Base-by-base conservation (phyloP, 1,140 invertebrate species). In the Ericerus pela region DNA sequence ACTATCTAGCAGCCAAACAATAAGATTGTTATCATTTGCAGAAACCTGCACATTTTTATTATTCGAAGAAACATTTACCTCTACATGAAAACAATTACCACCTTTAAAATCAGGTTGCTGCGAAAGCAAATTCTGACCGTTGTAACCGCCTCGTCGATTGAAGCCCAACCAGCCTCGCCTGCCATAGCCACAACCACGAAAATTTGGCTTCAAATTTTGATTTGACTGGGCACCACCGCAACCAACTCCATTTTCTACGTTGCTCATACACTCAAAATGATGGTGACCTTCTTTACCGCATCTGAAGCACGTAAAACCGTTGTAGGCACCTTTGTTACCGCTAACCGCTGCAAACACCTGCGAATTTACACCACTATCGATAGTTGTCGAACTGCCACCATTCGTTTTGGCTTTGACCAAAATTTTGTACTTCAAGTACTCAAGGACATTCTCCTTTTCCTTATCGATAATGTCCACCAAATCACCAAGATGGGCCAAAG, bases 1-100 rank as follows among this genome's bases (percentile, higher is more conserved):
- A 11, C 61, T 62, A 58, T 65, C 62, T 53, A 65, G 38, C 22
- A 64, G 51, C 53, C 58, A 63, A 16, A 3, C 20, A 14, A 38
- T 38, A 18, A 3, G n/a, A n/a, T n/a, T 38, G 3, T 38, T 3
- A 38, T 3, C 14, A 6, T 4, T 4, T 12, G 26, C 41, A 22
- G 3, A 22, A 33, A 33, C n/a, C 30, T 33, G 8, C 2, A 24
- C 22, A 14, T 22, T 47, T 24, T 24, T 47, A 2, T 3, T 2
- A 3, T 5, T 14, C 26, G 11, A 2, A 22, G 10, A 8, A 22
- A 2, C 2, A 24, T 24, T 24, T 5, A 47, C 14, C 26, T 47
- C 41, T 5, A 47, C 41, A 12, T 24, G 3, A 47, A 47, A 47
- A 18, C 20, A 22, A 12, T 47, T 24, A 47, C 6, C 3, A n/a